Percentiles rank a stretch among this genome's conserved stretches.
Conservation (phyloP, 1,140 invertebrate genomes). For the Latrodectus geometricus region DNA sequence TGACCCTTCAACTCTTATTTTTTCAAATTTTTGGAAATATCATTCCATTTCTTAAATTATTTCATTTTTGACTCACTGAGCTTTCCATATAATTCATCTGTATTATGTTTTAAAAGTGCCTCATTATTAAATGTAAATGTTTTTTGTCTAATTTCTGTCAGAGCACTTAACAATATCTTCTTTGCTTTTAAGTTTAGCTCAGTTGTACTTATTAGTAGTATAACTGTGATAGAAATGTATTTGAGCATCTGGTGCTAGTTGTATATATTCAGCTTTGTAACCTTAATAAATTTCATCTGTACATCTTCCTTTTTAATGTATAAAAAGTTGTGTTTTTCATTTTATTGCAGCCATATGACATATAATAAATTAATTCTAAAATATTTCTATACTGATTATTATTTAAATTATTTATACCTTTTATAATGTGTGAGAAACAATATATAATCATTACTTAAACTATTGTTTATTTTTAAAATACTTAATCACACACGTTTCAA, state of each 20-base stretch:
- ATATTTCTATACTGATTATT: no score
- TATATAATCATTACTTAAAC: neutral
- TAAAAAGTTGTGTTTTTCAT: no score
- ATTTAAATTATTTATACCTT: neutral
- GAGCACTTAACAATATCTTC: neutral
- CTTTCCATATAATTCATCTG: neutral
- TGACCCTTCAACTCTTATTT: neutral
- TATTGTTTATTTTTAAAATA: no score
- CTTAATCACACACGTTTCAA: no score
- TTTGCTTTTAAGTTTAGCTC: conserved; percentile 1
- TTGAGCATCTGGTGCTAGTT: conserved; percentile 37
- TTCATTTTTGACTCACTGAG: neutral
- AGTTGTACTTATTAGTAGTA: neutral
- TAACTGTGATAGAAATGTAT: conserved; percentile 3
- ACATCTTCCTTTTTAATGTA: conserved; percentile 9
- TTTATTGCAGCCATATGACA: no score
- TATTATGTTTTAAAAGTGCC: neutral
- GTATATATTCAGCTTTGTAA: conserved; percentile 35
- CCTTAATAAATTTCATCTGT: conserved; percentile 41
- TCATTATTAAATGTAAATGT: neutral
- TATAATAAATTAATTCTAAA: no score
- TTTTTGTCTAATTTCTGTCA: no score
- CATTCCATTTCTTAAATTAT: neutral
- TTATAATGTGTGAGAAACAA: neutral
- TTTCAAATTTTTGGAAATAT: neutral